Percentiles rank a stretch among this genome's conserved stretches.
Evolutionary conservation across 1,140 invertebrate species (phyloP).

Genomic region (Papilio helenus): DNA sequence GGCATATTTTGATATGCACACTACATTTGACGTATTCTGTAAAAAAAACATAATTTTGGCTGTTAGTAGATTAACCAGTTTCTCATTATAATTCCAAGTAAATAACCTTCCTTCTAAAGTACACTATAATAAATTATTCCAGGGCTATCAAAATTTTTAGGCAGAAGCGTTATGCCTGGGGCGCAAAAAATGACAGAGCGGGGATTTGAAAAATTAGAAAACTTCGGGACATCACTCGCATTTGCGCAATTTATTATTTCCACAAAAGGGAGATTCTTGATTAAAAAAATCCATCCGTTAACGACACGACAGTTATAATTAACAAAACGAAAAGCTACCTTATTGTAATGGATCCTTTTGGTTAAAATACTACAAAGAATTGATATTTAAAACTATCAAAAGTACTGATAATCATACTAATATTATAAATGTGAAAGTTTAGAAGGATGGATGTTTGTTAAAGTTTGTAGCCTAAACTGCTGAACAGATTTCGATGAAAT

Average conservation of each 20-base stretch:
- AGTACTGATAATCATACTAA: too few relatives aligned
- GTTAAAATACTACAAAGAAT: too few relatives aligned
- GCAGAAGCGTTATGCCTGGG: not conserved
- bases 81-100: not conserved
- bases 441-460: too few relatives aligned
- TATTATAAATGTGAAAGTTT: too few relatives aligned
- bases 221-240: constrained; percentile 17
- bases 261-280: constrained; percentile 21
- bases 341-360: not conserved
- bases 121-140: constrained; percentile 1
- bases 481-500: too few relatives aligned
- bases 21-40: too few relatives aligned
- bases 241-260: constrained; percentile 26
- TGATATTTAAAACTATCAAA: too few relatives aligned
- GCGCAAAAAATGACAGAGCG: constrained; percentile 3
- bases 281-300: constrained; percentile 11
- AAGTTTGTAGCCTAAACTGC: too few relatives aligned
- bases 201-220: constrained; percentile 26
- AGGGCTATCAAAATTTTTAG: not conserved
- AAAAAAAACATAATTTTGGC: too few relatives aligned
- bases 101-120: not conserved
- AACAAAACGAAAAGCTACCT: constrained; percentile 10
- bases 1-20: too few relatives aligned
- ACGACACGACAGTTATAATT: not conserved
- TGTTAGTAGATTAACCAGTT: too few relatives aligned